phyloP scores from a whole-genome alignment of 2,113 vertebrate species.

The Hippopotamus amphibius region DNA sequence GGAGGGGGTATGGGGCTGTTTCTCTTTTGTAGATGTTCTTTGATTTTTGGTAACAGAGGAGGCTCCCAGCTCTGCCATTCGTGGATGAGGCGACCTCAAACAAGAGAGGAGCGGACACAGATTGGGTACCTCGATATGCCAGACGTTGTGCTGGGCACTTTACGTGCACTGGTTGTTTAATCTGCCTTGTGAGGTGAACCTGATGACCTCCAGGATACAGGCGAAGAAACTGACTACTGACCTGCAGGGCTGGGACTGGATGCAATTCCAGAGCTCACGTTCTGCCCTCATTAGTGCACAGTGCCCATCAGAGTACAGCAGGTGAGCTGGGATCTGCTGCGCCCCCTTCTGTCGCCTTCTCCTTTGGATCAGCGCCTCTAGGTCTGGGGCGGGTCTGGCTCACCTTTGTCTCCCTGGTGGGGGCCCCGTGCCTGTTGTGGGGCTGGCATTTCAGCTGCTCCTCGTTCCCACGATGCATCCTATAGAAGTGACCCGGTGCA shows the following conservation, averaged over 20 bases:
- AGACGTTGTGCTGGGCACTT: background rate
- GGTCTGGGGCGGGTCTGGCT: background rate
- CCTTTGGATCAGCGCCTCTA: background rate
- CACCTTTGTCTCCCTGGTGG: background rate
- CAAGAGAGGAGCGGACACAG: background rate
- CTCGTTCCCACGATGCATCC: background rate
- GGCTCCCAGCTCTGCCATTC: background rate
- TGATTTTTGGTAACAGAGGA: constrained; percentile 10
- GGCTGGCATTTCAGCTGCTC: background rate
- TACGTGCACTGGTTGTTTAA: accelerated
- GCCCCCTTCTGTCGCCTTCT: background rate
- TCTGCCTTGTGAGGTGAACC: background rate
- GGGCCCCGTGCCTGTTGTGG: accelerated
- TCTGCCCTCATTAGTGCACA: background rate
- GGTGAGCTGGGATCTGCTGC: accelerated
- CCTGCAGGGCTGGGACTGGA: background rate
- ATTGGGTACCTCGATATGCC: background rate
- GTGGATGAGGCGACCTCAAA: background rate
- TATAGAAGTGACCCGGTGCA: accelerated
- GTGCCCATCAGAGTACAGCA: accelerated
- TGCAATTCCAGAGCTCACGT: background rate
- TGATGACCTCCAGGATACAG: background rate
- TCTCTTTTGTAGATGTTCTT: background rate
- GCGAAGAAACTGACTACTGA: background rate
- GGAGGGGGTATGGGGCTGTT: background rate